Percentiles rank a stretch among this genome's conserved stretches.
Evolutionary conservation across 2,888 invertebrate species (phyloP).

Genomic region (Celastrina argiolus): DNA sequence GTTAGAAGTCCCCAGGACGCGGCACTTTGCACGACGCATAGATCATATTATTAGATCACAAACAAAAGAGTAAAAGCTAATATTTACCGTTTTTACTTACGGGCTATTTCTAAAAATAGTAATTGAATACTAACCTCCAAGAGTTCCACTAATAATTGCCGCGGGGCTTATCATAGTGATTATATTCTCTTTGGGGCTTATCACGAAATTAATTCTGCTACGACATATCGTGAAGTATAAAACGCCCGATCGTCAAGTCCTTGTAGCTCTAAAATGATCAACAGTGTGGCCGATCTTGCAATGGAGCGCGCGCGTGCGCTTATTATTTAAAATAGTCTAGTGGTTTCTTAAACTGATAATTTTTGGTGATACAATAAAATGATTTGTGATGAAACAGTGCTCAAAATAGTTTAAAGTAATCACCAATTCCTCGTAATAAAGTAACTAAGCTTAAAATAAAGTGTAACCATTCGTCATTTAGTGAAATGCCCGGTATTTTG

Average conservation of each 20-base stretch:
- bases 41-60: too few species aligned
- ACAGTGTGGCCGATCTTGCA: conserved; percentile 39
- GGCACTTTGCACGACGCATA: too few species aligned
- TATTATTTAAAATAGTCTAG: background rate
- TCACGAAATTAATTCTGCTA: too few species aligned
- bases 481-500: background rate
- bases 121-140: too few species aligned
- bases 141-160: too few species aligned
- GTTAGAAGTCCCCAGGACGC: too few species aligned
- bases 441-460: background rate
- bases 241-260: conserved; percentile 32
- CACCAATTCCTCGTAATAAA: background rate
- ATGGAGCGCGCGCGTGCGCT: conserved; percentile 29
- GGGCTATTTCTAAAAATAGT: too few species aligned
- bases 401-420: background rate
- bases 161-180: too few species aligned
- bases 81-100: too few species aligned
- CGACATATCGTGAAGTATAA: conserved; percentile 29
- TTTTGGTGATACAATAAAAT: background rate
- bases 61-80: too few species aligned
- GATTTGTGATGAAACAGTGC: background rate
- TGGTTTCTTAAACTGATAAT: background rate
- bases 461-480: background rate
- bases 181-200: too few species aligned
- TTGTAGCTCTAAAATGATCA: conserved; percentile 44